phyloP scores from a whole-genome alignment of 2,888 invertebrate species.

The Danaus chrysippus region DNA sequence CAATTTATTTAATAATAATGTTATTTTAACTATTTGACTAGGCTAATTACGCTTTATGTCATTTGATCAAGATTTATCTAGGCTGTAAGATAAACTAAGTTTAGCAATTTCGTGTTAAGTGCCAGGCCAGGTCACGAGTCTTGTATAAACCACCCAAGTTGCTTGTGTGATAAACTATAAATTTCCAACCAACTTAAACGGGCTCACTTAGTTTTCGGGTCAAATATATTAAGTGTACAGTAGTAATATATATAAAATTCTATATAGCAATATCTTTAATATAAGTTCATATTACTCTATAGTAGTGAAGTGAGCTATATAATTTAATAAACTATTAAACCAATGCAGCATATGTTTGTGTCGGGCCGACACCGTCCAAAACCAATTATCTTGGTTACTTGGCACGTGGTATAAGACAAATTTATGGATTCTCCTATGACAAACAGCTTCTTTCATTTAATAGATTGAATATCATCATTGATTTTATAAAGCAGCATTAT shows the following conservation, averaged over 20 bases:
- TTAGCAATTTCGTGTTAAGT: constrained; percentile 19
- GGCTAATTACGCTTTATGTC: too few species aligned
- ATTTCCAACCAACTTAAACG: constrained; percentile 25
- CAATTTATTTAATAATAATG: too few species aligned
- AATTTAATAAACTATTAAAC: constrained; percentile 27
- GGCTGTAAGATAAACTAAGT: constrained; percentile 14
- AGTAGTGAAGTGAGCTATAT: background rate
- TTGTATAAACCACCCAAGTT: constrained; percentile 18
- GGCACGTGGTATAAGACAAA: constrained; percentile 50
- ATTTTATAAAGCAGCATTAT: too few species aligned
- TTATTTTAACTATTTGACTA: too few species aligned
- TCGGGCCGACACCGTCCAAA: constrained; percentile 45
- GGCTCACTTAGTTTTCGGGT: constrained; percentile 9
- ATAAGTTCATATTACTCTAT: too few species aligned
- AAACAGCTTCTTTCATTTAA: constrained; percentile 1
- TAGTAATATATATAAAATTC: background rate
- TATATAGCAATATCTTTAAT: too few species aligned
- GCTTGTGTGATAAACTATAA: constrained; percentile 25
- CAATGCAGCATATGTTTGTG: constrained; percentile 37
- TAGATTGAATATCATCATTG: background rate
- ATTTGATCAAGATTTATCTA: too few species aligned
- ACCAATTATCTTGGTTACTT: constrained; percentile 63
- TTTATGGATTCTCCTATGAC: constrained; percentile 29
- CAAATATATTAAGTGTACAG: background rate
- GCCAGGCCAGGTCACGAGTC: constrained; percentile 20